phyloP scores from a whole-genome alignment of 1,140 invertebrate species.

The Charaxes varanes region DNA sequence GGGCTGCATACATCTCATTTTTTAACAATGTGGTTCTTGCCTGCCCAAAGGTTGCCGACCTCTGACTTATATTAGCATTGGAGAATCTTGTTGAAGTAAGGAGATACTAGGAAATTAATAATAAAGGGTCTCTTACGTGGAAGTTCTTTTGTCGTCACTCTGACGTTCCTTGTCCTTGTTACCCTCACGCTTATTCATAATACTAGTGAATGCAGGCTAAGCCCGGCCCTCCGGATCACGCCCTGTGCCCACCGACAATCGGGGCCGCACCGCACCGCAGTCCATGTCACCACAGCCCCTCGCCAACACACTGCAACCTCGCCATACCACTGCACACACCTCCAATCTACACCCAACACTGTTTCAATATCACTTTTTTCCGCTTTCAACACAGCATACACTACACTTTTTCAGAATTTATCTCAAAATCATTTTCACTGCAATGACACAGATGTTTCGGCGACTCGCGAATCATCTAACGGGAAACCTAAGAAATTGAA shows the following conservation, averaged over 20 bases:
- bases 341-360: slow-evolving; percentile 41
- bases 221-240: slow-evolving; percentile 56
- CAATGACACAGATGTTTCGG: slow-evolving; percentile 58
- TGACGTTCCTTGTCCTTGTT: slow-evolving; percentile 70
- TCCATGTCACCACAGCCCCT: slow-evolving; percentile 64
- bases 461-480: slow-evolving; percentile 38
- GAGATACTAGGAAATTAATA: too few relatives aligned
- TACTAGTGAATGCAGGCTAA: slow-evolving; percentile 63
- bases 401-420: slow-evolving; percentile 59
- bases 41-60: too few relatives aligned
- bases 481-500: slow-evolving; percentile 26
- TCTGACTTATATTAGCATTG: too few relatives aligned
- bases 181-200: slow-evolving; percentile 72
- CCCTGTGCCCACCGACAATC: slow-evolving; percentile 49
- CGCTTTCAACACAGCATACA: slow-evolving; percentile 47
- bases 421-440: slow-evolving; percentile 71
- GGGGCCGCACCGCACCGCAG: slow-evolving; percentile 46
- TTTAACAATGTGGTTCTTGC: too few relatives aligned
- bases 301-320: slow-evolving; percentile 35
- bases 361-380: slow-evolving; percentile 50
- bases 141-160: slow-evolving; percentile 68
- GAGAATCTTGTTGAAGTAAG: too few relatives aligned
- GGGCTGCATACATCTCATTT: too few relatives aligned
- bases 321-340: slow-evolving; percentile 54
- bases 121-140: slow-evolving; percentile 47